Evolutionary conservation across 2,797 vertebrate genomes (phyloP), one percentile per base, ranked within the genome.

Genomic region (Harpagifer antarcticus): DNA sequence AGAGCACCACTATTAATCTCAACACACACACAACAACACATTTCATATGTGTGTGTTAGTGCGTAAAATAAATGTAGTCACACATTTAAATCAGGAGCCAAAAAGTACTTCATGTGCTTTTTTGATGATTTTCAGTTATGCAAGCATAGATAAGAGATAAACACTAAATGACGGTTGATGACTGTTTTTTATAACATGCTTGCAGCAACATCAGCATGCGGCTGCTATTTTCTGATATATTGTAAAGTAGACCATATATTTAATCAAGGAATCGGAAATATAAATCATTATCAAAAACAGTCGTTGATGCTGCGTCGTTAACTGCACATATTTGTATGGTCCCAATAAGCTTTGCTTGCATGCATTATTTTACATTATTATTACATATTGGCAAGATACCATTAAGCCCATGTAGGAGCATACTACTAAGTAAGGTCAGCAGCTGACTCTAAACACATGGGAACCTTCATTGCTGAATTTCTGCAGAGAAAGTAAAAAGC

Each of bases 141-240:
- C 82, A 88, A 84, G 37, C 5, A 0, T 17, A 40, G 37, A 79
- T 55, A 33, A 53, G 72, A 80, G 83, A 86, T 66, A 44, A 78
- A 70, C 78, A 79, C 23, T 59, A 61, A 73, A 84, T 54, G 62
- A 78, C 64, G 20, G 68, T 52, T 76, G 33, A 89, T 79, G 65
- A 75, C 50, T 27, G 59, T 14, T 82, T 84, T 77, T 68, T 47
- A 76, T 68, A 66, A 65, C 52, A 72, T 31, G 67, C 52, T 72
- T 31, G 69, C 69, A 56, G 57, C 7, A 7, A 50, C 11, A 67
- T 68, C 73, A 75, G 45, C 44, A 15, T 75, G 74, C 50, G 57
- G 44, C 75, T 53, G 67, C 9, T 53, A 47, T 15, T 68, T 55
- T 33, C 16, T 20, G 12, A 45, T 10, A 14, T 31, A 14, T 19